phyloP scores from a whole-genome alignment of 1,140 invertebrate species.

The Zaprionus africanus region DNA sequence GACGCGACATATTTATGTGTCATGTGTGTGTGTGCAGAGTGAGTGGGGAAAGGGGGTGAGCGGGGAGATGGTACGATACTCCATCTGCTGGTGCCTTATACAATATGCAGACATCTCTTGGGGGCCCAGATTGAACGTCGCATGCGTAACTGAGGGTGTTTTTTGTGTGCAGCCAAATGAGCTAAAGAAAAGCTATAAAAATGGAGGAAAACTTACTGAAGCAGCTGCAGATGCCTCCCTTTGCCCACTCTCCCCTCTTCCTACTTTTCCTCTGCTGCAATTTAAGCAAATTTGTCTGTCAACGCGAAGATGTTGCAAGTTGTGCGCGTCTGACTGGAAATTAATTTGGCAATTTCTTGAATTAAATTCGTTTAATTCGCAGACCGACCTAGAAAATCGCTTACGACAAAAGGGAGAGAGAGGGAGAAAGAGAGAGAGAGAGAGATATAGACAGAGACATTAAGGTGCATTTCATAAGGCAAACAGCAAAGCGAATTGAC shows the following conservation, averaged over 20 bases:
- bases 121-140: slow-evolving; percentile 36
- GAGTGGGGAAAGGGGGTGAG: slow-evolving; percentile 22
- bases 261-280: slow-evolving; percentile 23
- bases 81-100: slow-evolving; percentile 52
- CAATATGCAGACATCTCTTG: slow-evolving; percentile 31
- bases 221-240: not conserved
- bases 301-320: slow-evolving; percentile 47
- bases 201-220: not conserved
- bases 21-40: slow-evolving; percentile 6
- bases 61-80: slow-evolving; percentile 7
- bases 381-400: slow-evolving; percentile 67
- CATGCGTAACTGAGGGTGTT: slow-evolving; percentile 73
- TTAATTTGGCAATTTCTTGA: slow-evolving; percentile 29
- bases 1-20: slow-evolving; percentile 60
- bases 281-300: slow-evolving; percentile 67
- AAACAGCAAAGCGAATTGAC: slow-evolving; percentile 40
- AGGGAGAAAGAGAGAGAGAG: too few relatives aligned
- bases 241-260: not conserved
- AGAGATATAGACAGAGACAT: slow-evolving; percentile 18
- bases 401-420: slow-evolving; percentile 1
- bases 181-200: slow-evolving; percentile 31
- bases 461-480: slow-evolving; percentile 53
- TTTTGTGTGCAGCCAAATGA: slow-evolving; percentile 51
- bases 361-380: slow-evolving; percentile 11
- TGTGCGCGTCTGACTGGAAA: not conserved